Evolutionary conservation across 2,888 invertebrate species (phyloP).

Genomic region (Rosalia funebris): DNA sequence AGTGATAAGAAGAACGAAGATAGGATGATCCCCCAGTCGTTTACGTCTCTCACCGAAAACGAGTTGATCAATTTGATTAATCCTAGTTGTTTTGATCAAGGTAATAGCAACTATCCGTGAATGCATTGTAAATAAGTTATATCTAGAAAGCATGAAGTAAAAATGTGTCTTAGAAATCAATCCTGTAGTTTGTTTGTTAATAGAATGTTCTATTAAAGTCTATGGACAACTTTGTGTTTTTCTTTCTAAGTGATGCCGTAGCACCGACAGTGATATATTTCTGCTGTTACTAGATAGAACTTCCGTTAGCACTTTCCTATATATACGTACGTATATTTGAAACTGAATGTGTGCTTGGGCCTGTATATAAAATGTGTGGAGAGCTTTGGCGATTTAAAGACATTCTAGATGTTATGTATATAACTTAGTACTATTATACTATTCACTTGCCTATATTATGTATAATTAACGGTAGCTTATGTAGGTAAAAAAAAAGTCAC

Average conservation of each 20-base stretch:
- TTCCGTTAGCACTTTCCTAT: background rate
- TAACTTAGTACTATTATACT: background rate
- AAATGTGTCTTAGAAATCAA: constrained; percentile 21
- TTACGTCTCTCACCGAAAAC: constrained; percentile 87
- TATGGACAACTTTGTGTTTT: constrained; percentile 9
- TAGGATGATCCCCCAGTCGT: constrained; percentile 74
- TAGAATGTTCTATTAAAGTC: too few relatives aligned
- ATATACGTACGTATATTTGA: background rate
- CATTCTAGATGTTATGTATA: background rate
- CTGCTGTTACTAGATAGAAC: background rate
- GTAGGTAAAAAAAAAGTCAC: background rate
- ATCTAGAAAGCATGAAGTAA: constrained; percentile 32
- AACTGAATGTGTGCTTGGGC: background rate
- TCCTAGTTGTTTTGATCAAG: constrained; percentile 88
- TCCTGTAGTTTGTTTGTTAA: too few relatives aligned
- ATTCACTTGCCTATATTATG: constrained; percentile 4
- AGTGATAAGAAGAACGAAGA: constrained; percentile 63
- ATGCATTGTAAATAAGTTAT: constrained; percentile 16
- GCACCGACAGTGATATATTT: constrained; percentile 5
- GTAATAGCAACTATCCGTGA: constrained; percentile 62
- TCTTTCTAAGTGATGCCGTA: background rate
- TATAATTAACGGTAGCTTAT: background rate
- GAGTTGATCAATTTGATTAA: constrained; percentile 90
- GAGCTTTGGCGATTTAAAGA: background rate
- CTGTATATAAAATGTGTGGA: background rate